Conservation (phyloP, 2,888 invertebrate genomes). For the Lymantria monacha region DNA sequence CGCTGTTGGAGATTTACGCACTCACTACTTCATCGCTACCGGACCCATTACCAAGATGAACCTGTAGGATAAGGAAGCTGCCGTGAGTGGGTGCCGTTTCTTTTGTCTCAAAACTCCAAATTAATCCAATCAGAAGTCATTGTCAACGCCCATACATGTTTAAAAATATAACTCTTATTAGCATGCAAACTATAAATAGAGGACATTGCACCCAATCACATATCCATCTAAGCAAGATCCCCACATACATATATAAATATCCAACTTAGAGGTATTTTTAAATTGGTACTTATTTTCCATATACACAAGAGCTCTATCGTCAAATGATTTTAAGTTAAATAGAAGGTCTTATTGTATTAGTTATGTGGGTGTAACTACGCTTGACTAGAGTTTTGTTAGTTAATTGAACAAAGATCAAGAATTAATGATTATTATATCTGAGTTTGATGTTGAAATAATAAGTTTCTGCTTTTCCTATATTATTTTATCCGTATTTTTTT, state of each 20-base stretch:
- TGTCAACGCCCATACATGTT: conserved; percentile 16
- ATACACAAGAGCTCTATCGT: neutral
- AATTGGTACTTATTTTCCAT: neutral
- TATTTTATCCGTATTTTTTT: too few species aligned
- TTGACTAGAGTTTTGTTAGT: conserved; percentile 10
- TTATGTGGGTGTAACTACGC: conserved; percentile 14
- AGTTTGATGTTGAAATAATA: neutral
- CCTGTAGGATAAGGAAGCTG: too few species aligned
- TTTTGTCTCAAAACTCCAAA: too few species aligned
- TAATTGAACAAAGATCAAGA: conserved; percentile 14
- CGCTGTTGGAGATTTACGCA: too few species aligned
- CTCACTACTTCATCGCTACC: too few species aligned
- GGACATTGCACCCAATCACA: conserved; percentile 12
- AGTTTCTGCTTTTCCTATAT: neutral
- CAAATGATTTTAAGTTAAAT: neutral
- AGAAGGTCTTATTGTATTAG: conserved; percentile 3
- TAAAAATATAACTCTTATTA: conserved; percentile 12
- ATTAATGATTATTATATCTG: conserved; percentile 13
- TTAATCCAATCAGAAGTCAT: neutral
- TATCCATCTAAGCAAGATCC: neutral
- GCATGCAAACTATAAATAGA: conserved; percentile 15
- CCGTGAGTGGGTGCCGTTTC: too few species aligned
- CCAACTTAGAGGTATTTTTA: conserved; percentile 2
- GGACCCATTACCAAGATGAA: too few species aligned
- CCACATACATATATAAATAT: neutral